Evolutionary conservation across 1,140 invertebrate genomes (phyloP).

Genomic region (Megalonaias nervosa): DNA sequence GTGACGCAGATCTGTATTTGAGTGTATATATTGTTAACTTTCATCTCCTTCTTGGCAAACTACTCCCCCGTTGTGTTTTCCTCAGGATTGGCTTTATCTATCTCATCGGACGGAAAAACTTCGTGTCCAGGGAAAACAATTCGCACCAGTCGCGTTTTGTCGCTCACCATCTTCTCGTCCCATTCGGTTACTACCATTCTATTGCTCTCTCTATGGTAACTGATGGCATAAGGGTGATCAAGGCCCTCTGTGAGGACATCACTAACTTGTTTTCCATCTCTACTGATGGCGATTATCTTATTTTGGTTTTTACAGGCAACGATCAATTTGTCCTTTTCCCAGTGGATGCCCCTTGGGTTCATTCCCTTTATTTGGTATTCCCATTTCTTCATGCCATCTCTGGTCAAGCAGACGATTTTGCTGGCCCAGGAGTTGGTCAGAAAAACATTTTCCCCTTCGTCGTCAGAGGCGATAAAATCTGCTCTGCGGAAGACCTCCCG

Average conservation of each 20-base stretch:
- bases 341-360: slow-evolving; percentile 5
- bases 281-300: background rate
- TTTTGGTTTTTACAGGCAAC: background rate
- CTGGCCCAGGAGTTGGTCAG: slow-evolving; percentile 10
- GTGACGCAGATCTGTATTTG: too few species aligned
- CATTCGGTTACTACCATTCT: slow-evolving; percentile 2
- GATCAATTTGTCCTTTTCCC: background rate
- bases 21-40: too few species aligned
- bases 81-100: too few species aligned
- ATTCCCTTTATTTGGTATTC: background rate
- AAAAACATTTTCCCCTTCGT: slow-evolving; percentile 1
- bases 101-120: too few species aligned
- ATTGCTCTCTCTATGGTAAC: background rate
- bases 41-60: too few species aligned
- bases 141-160: slow-evolving; percentile 1
- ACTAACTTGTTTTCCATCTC: background rate
- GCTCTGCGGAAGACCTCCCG: background rate
- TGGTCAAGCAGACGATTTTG: slow-evolving; percentile 3
- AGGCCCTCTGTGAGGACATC: background rate
- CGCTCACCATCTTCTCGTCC: slow-evolving; percentile 11
- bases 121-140: background rate
- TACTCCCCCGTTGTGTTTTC: too few species aligned
- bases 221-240: slow-evolving; percentile 8
- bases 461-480: slow-evolving; percentile 1
- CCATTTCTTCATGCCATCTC: slow-evolving; percentile 1